Conservation (phyloP, 2,888 invertebrate species). For the Meteorus cinctellus region DNA sequence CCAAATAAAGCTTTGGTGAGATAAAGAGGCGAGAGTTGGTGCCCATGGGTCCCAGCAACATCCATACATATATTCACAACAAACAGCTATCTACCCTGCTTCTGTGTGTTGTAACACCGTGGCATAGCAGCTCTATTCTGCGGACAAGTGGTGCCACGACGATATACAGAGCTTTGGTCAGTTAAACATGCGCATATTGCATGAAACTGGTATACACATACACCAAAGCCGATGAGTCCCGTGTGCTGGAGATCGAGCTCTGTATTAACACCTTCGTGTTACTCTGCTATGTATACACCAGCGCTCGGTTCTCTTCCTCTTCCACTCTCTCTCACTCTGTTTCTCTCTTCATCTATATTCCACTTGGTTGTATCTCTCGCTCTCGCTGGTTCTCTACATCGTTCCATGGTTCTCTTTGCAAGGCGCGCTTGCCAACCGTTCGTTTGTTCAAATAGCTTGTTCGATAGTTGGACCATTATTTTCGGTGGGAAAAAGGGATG, state of each 20-base stretch:
- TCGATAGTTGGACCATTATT: constrained; percentile 67
- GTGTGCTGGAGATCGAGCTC: constrained; percentile 68
- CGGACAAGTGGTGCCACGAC: constrained; percentile 52
- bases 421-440: constrained; percentile 34
- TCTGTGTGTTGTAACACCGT: neutral
- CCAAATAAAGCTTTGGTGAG: neutral
- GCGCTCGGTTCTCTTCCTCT: constrained; percentile 45
- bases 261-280: constrained; percentile 72
- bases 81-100: no score
- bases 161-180: constrained; percentile 68
- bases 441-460: constrained; percentile 55
- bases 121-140: constrained; percentile 52
- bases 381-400: constrained; percentile 15
- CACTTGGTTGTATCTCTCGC: constrained; percentile 16
- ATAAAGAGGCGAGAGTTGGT: no score
- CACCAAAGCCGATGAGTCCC: constrained; percentile 62
- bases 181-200: constrained; percentile 74
- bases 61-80: no score
- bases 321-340: constrained; percentile 25
- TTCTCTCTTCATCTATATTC: constrained; percentile 30
- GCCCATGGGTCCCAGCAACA: no score
- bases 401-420: constrained; percentile 21
- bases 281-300: constrained; percentile 48
- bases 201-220: constrained; percentile 69
- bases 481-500: constrained; percentile 63